A percentile compares a stretch with the other conserved stretches of the same genome.
phyloP scores from a whole-genome alignment of 2,797 vertebrate species.

The Neosalanx taihuensis region DNA sequence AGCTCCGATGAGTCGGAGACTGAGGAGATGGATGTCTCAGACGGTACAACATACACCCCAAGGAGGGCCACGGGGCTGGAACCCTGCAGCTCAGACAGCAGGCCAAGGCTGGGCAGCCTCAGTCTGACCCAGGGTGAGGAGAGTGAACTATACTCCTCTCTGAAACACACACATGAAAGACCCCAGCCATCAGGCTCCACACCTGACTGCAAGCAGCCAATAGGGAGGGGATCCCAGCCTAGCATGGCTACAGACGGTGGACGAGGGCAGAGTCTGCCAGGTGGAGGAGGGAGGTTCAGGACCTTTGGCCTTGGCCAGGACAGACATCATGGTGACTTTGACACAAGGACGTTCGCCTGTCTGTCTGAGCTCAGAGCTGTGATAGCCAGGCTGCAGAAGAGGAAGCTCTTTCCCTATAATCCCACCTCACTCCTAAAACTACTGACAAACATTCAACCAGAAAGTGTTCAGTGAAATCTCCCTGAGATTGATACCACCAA shows the following conservation, averaged over 20 bases:
- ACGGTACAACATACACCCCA: not conserved
- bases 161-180: not conserved
- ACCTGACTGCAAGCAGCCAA: not conserved
- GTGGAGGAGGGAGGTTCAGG: not conserved
- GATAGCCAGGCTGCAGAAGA: slow-evolving; percentile 77
- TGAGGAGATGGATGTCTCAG: slow-evolving; percentile 57
- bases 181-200: not conserved
- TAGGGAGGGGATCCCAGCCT: not conserved
- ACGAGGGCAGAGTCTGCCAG: not conserved
- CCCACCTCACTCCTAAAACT: slow-evolving; percentile 84
- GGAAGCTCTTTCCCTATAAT: slow-evolving; percentile 90
- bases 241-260: not conserved
- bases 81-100: not conserved
- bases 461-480: not conserved
- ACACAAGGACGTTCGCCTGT: slow-evolving; percentile 64
- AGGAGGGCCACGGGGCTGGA: not conserved
- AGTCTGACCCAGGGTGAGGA: not conserved
- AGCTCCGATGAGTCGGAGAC: slow-evolving; percentile 84
- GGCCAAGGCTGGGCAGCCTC: not conserved
- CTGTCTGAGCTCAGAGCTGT: slow-evolving; percentile 77
- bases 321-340: not conserved
- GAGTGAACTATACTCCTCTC: not conserved
- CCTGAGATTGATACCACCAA: not conserved
- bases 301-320: not conserved
- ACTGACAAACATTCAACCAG: slow-evolving; percentile 62